These are phyloP conservation scores for Rhyacichthys aspro DNA, from an alignment of 2,797 vertebrate species.

Conservation along the genomic window DNA sequence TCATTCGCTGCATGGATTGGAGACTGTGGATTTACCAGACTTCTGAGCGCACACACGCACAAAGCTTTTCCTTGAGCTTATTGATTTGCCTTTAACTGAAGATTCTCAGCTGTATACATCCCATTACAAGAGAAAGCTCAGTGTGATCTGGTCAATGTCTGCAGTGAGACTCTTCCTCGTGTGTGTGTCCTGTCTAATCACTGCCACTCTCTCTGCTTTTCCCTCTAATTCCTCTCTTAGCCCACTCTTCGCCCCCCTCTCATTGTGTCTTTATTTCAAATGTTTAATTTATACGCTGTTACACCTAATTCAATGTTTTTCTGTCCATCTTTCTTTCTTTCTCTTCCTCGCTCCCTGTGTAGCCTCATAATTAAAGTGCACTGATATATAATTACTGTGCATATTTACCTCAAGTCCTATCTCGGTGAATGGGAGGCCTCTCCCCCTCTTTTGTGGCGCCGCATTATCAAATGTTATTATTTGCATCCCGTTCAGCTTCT, in stretches of 20 bases:
- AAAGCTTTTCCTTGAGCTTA: constrained; percentile 12
- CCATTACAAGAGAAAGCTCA: background rate
- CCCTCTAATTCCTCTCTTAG: constrained; percentile 32
- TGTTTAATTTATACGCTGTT: constrained; percentile 59
- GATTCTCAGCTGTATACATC: constrained; percentile 4
- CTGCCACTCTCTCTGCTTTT: constrained; percentile 16
- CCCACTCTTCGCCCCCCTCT: constrained; percentile 26
- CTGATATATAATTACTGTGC: constrained; percentile 96
- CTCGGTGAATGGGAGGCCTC: constrained; percentile 62
- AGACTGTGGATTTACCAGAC: background rate
- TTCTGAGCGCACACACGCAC: background rate
- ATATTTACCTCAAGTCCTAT: constrained; percentile 88
- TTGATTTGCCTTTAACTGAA: constrained; percentile 24
- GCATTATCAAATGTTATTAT: constrained; percentile 97
- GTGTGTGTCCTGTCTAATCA: constrained; percentile 13
- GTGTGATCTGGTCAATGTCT: constrained; percentile 6
- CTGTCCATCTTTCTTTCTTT: constrained; percentile 46
- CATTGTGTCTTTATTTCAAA: constrained; percentile 66
- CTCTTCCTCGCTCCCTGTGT: constrained; percentile 41
- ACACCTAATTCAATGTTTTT: constrained; percentile 48
- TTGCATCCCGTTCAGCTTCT: constrained; percentile 95
- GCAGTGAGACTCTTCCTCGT: background rate
- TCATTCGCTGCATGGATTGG: too few relatives aligned
- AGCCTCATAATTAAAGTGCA: constrained; percentile 91
- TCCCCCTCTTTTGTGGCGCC: constrained; percentile 85